Evolutionary conservation across 2,888 invertebrate species (phyloP), one percentile per base, ranked within the genome.

Genomic region (Aleiodes leptofemur): DNA sequence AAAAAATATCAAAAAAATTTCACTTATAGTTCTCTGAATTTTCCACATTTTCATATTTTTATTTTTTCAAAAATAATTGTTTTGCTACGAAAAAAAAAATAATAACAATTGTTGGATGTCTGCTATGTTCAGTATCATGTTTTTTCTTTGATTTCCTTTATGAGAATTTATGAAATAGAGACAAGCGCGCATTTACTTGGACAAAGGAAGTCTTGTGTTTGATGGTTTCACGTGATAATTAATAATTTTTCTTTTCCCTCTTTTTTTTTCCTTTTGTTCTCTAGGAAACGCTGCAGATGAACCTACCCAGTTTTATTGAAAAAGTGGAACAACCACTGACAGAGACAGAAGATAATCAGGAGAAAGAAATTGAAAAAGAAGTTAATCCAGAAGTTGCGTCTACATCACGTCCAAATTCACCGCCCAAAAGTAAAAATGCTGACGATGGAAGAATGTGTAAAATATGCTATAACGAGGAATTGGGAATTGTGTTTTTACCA

Each of bases 401-500:
- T 66, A 43, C 73, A 76, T 74, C 38, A 78, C 70, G 72, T 48
- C 69, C 71, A 80, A 79, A 73, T 71, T 51, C 7, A 14, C 57
- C 13, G 64, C 68, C n/a, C 80, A 77, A 38, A 23, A 64, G 59
- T 69, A 43, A 69, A 68, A 29, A 78, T 72, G 29, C 69, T 23
- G 87, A 89, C 48, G 89, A 89, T 84, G 92, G 92, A 77, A 93
- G 94, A 83, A 90, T 96, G 82, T 98, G 98, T 91, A 97, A 96
- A 91, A 97, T 98, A 83, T 98, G 98, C 90, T 97, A 94, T 91
- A 94, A 93, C 76, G 94, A 94, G 85, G 97, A 97, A 90, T 93
- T 96, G 83, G 95, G 95, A 82, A 95, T 98, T 78, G 95, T 97
- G 83, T 98, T 98, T 91, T 92, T 98, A 84, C 98, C 98, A 69